Percentiles rank a stretch among this genome's conserved stretches.
These are phyloP conservation scores for Amphipoea oculea DNA, from an alignment of 2,888 invertebrate species.

Conservation along the genomic window DNA sequence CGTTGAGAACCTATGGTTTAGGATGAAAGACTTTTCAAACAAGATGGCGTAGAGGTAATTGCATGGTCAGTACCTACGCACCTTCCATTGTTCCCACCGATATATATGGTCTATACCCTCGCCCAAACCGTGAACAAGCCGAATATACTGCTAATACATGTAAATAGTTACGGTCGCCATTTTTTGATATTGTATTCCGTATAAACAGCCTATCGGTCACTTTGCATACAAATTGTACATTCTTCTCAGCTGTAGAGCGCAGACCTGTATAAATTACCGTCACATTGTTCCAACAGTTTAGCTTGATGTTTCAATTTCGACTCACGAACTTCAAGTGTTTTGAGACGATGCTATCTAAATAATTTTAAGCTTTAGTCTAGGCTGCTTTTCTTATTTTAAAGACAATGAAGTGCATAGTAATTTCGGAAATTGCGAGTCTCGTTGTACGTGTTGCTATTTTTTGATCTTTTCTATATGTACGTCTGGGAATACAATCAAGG, in stretches of 20 bases:
- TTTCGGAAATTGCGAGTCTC: not conserved
- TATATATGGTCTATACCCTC: conserved; percentile 15
- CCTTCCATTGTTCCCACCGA: conserved; percentile 18
- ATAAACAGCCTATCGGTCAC: conserved; percentile 69
- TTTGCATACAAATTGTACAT: conserved; percentile 72
- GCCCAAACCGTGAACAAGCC: conserved; percentile 43
- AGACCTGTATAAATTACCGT: conserved; percentile 60
- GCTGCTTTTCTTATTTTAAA: not conserved
- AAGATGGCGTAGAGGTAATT: conserved; percentile 1
- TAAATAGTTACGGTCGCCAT: conserved; percentile 67
- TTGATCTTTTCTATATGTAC: not conserved
- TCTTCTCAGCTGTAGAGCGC: conserved; percentile 50
- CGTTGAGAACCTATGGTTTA: not conserved
- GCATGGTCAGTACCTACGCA: conserved; percentile 21
- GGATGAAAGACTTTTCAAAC: not conserved
- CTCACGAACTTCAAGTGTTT: conserved; percentile 42
- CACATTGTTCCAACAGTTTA: conserved; percentile 58
- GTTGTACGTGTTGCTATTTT: not conserved
- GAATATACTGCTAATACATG: conserved; percentile 61
- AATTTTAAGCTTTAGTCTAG: conserved; percentile 23
- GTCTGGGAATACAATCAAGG: conserved; percentile 7
- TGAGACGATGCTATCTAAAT: conserved; percentile 23
- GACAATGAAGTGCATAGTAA: conserved; percentile 2
- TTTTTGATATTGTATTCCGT: conserved; percentile 71
- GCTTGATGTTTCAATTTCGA: conserved; percentile 64